phyloP scores from a whole-genome alignment of 1,140 invertebrate genomes.

The Nomia melanderi region DNA sequence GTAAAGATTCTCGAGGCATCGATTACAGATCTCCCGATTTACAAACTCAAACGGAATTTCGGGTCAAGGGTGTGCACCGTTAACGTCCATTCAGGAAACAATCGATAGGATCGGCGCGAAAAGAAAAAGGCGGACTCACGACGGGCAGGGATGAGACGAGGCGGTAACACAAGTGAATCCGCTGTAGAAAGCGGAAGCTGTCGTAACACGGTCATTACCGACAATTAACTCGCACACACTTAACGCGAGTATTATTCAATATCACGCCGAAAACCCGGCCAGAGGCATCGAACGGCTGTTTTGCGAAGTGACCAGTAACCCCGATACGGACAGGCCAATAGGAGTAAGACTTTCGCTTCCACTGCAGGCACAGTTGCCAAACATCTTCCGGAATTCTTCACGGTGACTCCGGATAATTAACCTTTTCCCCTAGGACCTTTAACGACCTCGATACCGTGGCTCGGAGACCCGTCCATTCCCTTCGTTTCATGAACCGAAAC shows the following conservation, averaged over 20 bases:
- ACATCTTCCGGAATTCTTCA: conserved; percentile 47
- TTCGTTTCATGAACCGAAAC: conserved; percentile 26
- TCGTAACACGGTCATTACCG: conserved; percentile 42
- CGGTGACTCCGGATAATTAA: conserved; percentile 39
- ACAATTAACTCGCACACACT: conserved; percentile 15
- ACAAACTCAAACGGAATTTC: neutral
- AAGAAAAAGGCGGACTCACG: neutral
- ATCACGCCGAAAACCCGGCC: conserved; percentile 10
- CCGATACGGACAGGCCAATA: conserved; percentile 27
- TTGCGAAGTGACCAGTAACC: conserved; percentile 27
- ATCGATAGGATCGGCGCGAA: neutral
- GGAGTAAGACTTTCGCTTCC: conserved; percentile 42
- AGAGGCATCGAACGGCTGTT: conserved; percentile 7
- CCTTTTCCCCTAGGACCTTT: conserved; percentile 46
- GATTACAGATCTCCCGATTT: neutral
- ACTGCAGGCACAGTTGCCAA: conserved; percentile 32
- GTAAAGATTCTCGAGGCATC: too few species aligned
- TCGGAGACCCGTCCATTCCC: neutral
- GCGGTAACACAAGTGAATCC: too few species aligned
- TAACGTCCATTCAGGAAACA: neutral
- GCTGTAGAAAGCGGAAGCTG: conserved; percentile 28
- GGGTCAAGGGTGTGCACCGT: conserved; percentile 1
- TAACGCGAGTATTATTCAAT: conserved; percentile 37
- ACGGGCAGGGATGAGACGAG: too few species aligned
- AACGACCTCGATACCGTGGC: conserved; percentile 44